Base-by-base conservation (phyloP, 2,888 invertebrate species). In the Druceiella hillmani region DNA sequence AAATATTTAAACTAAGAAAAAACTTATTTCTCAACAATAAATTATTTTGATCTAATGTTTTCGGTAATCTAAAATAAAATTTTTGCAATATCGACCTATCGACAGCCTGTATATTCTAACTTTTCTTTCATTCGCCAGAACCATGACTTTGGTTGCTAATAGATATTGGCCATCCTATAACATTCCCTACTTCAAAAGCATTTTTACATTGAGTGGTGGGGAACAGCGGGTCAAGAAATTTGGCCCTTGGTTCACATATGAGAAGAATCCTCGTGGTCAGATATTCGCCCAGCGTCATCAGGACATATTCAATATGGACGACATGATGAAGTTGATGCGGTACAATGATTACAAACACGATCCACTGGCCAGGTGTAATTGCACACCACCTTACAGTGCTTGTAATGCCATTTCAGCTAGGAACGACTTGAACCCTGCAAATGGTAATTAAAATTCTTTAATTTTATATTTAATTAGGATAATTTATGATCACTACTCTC, bases 151-250 rank as follows among this genome's bases (percentile, higher is more conserved):
- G 4, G 43, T 50, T 24, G 37, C 44, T 2, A 44, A 51, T 10
- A 43, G 56, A 0, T 84, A 83, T 61, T 84, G 79, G 75, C 75
- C 83, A 10, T 82, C 81, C 46, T 85, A 84, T 68, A 85, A 85
- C 60, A 70, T 76, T 45, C 74, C 85, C 49, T 78, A 70, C 58
- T 83, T 78, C 64, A 67, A 71, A 38, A 61, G 68, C 11, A 71
- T 84, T 20, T 83, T 77, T 61, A 75, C 78, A 51, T 45, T 74
- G 44, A 78, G 79, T 59, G 83, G 83, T 16, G 70, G 72, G 9
- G 65, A 65, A 45, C 71, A 62, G 41, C 67, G 75, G 52, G 70
- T 78, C 1, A 55, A 61, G 4, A 53, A 54, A 9, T 70, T 48
- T 53, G 74, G 74, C 1, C 66, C 68, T 52, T 74, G 72, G 74